phyloP scores from a whole-genome alignment of 2,888 invertebrate species.

The Periphyllus acericola region DNA sequence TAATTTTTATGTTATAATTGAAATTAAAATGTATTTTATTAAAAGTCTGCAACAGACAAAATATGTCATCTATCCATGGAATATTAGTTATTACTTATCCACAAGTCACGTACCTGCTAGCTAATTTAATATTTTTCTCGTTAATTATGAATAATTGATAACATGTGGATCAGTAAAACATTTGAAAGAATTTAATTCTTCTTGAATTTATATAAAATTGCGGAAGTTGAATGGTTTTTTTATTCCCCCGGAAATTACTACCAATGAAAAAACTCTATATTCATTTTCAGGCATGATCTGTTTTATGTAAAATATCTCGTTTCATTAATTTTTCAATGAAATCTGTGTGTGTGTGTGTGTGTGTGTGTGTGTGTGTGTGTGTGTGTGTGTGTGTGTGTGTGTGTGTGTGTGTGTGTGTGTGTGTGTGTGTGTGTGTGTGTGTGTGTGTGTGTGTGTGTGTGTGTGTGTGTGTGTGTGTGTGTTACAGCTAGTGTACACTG shows the following conservation, averaged over 20 bases:
- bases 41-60: not conserved
- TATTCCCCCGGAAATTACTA: too few relatives aligned
- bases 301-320: not conserved
- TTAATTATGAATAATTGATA: too few relatives aligned
- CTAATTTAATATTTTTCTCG: too few relatives aligned
- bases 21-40: not conserved
- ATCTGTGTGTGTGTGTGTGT: too few relatives aligned
- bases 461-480: not conserved
- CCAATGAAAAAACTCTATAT: too few relatives aligned
- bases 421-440: not conserved
- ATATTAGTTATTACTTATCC: too few relatives aligned
- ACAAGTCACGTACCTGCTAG: too few relatives aligned
- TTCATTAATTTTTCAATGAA: not conserved
- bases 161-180: too few relatives aligned
- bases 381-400: not conserved
- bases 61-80: not conserved
- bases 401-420: not conserved
- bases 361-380: not conserved
- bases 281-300: too few relatives aligned
- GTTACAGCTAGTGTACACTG: too few relatives aligned
- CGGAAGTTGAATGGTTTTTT: not conserved
- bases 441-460: not conserved
- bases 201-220: not conserved
- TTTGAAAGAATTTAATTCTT: not conserved
- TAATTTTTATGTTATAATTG: not conserved